A percentile compares a stretch with the other conserved stretches of the same genome.
Conservation (phyloP, 2,113 vertebrate species). For the Mystacornis crossleyi region DNA sequence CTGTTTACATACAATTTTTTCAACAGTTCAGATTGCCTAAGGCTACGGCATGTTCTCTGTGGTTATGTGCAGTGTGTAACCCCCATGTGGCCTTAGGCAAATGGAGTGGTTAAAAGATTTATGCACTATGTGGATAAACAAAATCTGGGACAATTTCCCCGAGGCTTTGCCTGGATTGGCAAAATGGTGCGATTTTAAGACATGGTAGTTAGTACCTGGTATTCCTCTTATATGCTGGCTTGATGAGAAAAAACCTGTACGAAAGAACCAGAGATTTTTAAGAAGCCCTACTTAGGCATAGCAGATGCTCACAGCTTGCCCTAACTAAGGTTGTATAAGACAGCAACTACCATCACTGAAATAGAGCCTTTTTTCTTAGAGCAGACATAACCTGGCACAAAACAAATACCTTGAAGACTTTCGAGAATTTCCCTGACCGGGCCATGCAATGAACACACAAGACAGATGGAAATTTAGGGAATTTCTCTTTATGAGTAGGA, state of each 20-base stretch:
- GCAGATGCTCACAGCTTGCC: not conserved
- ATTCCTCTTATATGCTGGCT: not conserved
- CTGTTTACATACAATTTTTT: slow-evolving; percentile 66
- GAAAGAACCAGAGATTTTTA: not conserved
- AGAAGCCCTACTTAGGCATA: not conserved
- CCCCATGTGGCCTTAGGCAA: slow-evolving; percentile 58
- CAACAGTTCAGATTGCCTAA: slow-evolving; percentile 65
- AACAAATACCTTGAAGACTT: not conserved
- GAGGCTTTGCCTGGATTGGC: slow-evolving; percentile 26
- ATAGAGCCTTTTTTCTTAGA: not conserved
- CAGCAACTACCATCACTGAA: not conserved
- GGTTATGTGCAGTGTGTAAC: slow-evolving; percentile 23
- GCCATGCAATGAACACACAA: not conserved
- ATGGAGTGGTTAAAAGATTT: slow-evolving; percentile 66
- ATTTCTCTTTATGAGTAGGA: not conserved
- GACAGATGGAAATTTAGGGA: not conserved
- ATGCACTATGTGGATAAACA: slow-evolving; percentile 53
- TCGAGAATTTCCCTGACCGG: not conserved
- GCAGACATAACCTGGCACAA: not conserved
- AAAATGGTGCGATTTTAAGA: slow-evolving; percentile 55
- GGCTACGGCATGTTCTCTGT: slow-evolving; percentile 20
- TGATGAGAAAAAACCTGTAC: not conserved
- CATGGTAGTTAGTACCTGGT: not conserved
- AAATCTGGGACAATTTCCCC: slow-evolving; percentile 59
- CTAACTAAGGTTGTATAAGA: not conserved